Evolutionary conservation across 2,113 vertebrate genomes (phyloP).

Genomic region (Narcine bancroftii): DNA sequence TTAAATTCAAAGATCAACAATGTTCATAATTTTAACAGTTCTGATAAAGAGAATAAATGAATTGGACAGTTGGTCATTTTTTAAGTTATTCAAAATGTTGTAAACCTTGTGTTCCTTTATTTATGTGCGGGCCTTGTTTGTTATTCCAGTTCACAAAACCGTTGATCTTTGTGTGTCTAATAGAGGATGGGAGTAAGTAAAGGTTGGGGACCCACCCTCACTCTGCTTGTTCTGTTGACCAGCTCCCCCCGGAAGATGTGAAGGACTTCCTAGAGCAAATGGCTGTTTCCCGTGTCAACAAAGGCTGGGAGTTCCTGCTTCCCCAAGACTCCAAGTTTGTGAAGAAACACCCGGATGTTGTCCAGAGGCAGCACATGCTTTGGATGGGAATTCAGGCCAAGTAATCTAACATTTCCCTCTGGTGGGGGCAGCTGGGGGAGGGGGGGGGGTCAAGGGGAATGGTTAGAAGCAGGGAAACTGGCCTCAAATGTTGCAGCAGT

Average conservation of each 20-base stretch:
- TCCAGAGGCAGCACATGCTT: conserved; percentile 91
- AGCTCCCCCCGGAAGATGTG: conserved; percentile 95
- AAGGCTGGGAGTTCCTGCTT: conserved; percentile 91
- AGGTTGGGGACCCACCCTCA: background rate
- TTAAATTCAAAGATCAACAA: background rate
- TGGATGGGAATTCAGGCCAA: conserved; percentile 96
- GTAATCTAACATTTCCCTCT: conserved; percentile 52
- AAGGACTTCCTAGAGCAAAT: conserved; percentile 96
- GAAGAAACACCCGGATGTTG: conserved; percentile 88
- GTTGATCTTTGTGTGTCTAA: too few species aligned
- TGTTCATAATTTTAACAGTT: background rate
- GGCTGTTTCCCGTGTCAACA: conserved; percentile 76
- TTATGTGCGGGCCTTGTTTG: background rate
- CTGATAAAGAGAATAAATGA: background rate
- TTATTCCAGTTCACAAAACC: background rate
- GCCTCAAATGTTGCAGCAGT: background rate
- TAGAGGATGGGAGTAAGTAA: too few species aligned
- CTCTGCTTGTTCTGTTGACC: conserved; percentile 38
- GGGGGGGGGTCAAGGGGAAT: background rate
- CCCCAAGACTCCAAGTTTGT: conserved; percentile 79
- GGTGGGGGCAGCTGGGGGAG: background rate
- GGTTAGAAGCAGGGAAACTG: background rate
- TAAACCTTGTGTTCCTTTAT: background rate
- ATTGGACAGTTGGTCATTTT: background rate
- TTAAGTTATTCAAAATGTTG: background rate